A percentile compares a stretch with the other conserved stretches of the same genome.
phyloP scores from a whole-genome alignment of 2,113 vertebrate genomes.

The Lepisosteus oculatus region DNA sequence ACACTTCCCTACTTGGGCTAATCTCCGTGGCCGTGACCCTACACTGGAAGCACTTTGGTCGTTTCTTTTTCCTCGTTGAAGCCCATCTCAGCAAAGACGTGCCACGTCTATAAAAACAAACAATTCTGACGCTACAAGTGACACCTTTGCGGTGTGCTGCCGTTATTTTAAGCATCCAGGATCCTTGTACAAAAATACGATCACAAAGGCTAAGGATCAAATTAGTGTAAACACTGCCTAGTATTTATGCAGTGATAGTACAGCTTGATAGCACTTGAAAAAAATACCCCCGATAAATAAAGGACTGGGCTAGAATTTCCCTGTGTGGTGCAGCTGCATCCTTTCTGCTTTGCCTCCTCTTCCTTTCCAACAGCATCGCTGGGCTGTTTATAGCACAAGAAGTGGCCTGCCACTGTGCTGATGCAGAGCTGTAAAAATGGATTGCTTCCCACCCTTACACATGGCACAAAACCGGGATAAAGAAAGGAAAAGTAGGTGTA shows the following conservation, averaged over 20 bases:
- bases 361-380: not conserved
- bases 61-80: constrained; percentile 5
- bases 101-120: constrained; percentile 34
- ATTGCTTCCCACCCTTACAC: not conserved
- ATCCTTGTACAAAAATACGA: constrained; percentile 9
- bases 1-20: constrained; percentile 13
- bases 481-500: not conserved
- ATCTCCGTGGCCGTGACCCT: constrained; percentile 43
- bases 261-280: constrained; percentile 10
- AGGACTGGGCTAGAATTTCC: not conserved
- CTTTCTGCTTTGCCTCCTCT: not conserved
- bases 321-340: not conserved
- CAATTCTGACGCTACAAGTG: constrained; percentile 10
- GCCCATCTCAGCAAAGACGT: constrained; percentile 11
- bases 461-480: not conserved
- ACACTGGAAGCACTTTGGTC: not conserved
- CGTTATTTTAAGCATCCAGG: constrained; percentile 14
- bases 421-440: not conserved
- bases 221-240: constrained; percentile 14
- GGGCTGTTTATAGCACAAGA: constrained; percentile 3
- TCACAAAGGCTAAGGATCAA: not conserved
- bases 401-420: not conserved
- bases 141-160: not conserved
- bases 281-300: constrained; percentile 2
- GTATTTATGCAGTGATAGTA: constrained; percentile 37